Base-by-base conservation (phyloP, 2,113 vertebrate species). In the Isichthys henryi region DNA sequence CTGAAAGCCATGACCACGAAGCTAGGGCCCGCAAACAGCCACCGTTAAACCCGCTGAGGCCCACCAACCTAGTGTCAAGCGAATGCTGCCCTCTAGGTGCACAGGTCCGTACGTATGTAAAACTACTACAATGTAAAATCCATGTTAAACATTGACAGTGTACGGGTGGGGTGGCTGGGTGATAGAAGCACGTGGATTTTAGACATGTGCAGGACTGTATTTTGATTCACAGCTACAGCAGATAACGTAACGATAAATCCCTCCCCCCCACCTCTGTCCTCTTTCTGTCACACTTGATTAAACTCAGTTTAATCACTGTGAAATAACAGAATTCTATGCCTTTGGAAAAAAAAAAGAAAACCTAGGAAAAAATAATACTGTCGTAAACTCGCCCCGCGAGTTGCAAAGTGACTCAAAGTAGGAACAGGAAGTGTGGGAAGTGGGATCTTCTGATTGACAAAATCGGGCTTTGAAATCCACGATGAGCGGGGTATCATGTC, bases 231-330 rank as follows among this genome's bases (percentile, higher is more conserved):
- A 35, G 84, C 49, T 53, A 87, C 5, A 35, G 49, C 15, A 87
- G 85, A 56, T 52, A 56, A 87, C 15, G n/a, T 52, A 21, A 87
- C 17, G 49, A 87, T 87, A 56, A 87, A 53, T 56, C 27, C 49
- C n/a, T 52, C 27, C 27, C 83, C 39, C 31, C 74, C 74, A 43
- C 74, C 35, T 39, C 82, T 46, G 82, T 43, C 82, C 82, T 84
- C 82, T 48, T 89, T 94, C 92, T 93, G 95, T 94, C 95, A 93
- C 90, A 92, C 92, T 94, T 91, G 56, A 94, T 95, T 94, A 95
- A 93, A 92, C 93, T 95, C 94, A 93, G 91, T 91, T 91, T 95
- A 94, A 95, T 95, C 92, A 91, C 92, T 93, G 94, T 95, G 94
- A 95, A 95, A 95, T 94, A 93, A 92, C 91, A 93, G 91, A 93